phyloP scores from a whole-genome alignment of 2,888 invertebrate species.

The Aelia acuminata region DNA sequence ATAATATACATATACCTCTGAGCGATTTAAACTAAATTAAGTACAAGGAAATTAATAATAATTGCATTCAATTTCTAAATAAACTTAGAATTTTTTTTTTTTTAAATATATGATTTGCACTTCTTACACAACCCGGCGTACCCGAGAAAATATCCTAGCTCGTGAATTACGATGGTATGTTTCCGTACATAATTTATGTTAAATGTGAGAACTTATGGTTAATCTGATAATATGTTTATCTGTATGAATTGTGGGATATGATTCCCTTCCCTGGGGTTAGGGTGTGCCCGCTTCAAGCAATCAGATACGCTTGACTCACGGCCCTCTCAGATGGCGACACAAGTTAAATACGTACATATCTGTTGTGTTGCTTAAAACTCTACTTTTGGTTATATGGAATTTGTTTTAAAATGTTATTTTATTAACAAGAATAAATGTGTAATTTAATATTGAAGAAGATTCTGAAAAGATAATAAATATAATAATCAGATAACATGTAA shows the following conservation, averaged over 20 bases:
- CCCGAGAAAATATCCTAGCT: background rate
- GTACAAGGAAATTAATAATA: too few species aligned
- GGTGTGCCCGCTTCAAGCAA: background rate
- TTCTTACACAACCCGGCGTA: background rate
- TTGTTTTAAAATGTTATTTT: background rate
- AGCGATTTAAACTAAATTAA: too few species aligned
- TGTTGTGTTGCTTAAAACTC: background rate
- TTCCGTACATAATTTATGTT: constrained; percentile 5
- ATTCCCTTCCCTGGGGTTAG: background rate
- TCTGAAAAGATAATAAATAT: too few species aligned
- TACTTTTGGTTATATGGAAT: background rate
- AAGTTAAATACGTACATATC: constrained; percentile 24
- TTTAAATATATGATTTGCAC: too few species aligned
- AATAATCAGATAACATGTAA: too few species aligned
- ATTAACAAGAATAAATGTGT: background rate
- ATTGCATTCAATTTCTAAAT: too few species aligned
- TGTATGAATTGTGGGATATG: constrained; percentile 21
- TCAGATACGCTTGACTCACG: constrained; percentile 22
- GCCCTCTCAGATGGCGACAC: constrained; percentile 4
- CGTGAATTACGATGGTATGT: background rate
- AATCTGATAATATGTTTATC: constrained; percentile 35
- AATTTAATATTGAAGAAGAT: background rate
- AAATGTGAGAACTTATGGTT: constrained; percentile 10
- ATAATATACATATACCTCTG: too few species aligned
- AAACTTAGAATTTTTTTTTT: too few species aligned